Evolutionary conservation across 1,140 invertebrate genomes (phyloP).

Genomic region (Portunus trituberculatus): DNA sequence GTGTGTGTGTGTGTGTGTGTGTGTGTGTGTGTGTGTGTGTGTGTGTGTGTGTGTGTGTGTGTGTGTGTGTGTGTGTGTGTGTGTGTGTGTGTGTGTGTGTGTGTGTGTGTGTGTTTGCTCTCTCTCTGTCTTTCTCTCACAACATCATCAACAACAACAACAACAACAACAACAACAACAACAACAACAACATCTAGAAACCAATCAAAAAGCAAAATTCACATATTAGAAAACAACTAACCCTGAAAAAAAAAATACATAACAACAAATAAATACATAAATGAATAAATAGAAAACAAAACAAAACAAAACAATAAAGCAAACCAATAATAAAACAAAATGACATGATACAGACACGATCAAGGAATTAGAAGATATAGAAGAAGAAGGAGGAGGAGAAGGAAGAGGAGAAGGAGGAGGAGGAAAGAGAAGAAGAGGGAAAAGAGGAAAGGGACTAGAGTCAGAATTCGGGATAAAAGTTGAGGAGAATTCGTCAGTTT

Average conservation of each 20-base stretch:
- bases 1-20: background rate
- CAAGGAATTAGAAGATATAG: background rate
- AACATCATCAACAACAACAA: no score
- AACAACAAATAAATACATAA: background rate
- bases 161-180: no score
- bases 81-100: background rate
- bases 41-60: background rate
- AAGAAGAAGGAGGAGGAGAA: background rate
- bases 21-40: background rate
- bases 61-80: background rate
- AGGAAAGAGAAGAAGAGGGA: background rate
- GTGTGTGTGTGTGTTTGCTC: background rate
- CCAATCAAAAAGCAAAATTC: no score
- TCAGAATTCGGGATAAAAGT: conserved; percentile 41
- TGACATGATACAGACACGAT: background rate
- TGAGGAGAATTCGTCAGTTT: conserved; percentile 52
- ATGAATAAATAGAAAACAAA: no score
- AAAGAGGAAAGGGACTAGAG: background rate
- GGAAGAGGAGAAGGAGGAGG: background rate
- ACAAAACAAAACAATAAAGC: no score
- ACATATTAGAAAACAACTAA: no score
- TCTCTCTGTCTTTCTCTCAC: background rate
- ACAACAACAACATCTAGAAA: no score
- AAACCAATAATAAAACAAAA: background rate
- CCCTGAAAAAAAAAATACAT: no score